Percentiles rank a stretch among this genome's conserved stretches.
Conservation (phyloP, 2,113 vertebrate genomes). For the Balaeniceps rex region DNA sequence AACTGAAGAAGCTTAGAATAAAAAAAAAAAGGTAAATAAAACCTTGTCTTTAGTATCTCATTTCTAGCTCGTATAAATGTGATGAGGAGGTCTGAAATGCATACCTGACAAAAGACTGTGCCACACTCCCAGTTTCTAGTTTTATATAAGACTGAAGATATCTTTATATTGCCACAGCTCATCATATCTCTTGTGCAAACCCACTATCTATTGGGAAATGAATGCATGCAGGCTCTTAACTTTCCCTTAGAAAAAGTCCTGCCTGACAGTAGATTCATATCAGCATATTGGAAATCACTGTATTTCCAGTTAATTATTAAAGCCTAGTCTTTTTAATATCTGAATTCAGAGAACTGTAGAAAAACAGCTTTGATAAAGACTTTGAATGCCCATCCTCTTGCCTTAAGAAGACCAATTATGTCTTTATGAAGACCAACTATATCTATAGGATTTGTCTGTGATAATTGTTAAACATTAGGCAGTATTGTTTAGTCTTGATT, state of each 20-base stretch:
- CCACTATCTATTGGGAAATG: background rate
- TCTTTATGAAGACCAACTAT: background rate
- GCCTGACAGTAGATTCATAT: background rate
- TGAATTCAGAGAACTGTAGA: background rate
- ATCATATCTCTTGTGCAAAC: background rate
- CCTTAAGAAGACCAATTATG: background rate
- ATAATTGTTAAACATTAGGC: background rate
- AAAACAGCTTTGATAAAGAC: background rate
- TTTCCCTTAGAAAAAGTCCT: background rate
- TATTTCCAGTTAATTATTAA: constrained; percentile 5
- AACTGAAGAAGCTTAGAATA: background rate
- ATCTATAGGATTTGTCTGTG: background rate
- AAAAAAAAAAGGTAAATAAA: background rate
- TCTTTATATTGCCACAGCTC: background rate
- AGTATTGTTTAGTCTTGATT: background rate
- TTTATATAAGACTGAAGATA: background rate
- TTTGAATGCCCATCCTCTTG: background rate
- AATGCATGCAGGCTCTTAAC: background rate
- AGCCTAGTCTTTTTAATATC: background rate
- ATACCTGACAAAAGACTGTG: background rate
- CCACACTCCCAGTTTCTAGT: background rate
- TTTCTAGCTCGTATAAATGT: background rate
- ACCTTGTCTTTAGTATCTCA: background rate
- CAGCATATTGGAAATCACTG: background rate
- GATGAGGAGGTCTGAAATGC: background rate